These are phyloP conservation scores for Antennarius maculatus DNA, from an alignment of 2,797 vertebrate genomes.

Conservation along the genomic window DNA sequence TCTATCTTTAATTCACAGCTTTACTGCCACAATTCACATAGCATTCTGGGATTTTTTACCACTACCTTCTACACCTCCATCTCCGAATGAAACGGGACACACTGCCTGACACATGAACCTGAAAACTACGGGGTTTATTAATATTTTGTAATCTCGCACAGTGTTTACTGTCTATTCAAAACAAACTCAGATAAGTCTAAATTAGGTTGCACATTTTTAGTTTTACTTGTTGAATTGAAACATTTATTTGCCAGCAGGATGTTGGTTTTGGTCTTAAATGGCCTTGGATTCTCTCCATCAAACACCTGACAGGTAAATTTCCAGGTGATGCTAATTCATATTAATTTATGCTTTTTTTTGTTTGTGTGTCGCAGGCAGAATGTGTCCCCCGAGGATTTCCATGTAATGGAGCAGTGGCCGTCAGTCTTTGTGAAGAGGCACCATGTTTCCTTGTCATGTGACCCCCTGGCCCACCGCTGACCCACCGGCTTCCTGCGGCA, in stretches of 20 bases:
- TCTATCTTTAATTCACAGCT: too few species aligned
- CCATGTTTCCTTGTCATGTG: constrained; percentile 87
- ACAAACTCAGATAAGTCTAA: background rate
- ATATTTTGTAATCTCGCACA: background rate
- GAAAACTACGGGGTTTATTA: too few species aligned
- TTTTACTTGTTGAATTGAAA: background rate
- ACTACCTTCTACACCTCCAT: too few species aligned
- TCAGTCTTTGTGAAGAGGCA: constrained; percentile 68
- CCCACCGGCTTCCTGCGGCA: constrained; percentile 62
- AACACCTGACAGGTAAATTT: background rate
- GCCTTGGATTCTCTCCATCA: background rate
- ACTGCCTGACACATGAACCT: too few species aligned
- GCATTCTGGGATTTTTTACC: too few species aligned
- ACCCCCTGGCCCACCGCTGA: constrained; percentile 82
- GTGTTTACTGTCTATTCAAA: background rate
- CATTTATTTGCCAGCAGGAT: background rate
- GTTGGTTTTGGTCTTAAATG: background rate
- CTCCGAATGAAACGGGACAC: too few species aligned
- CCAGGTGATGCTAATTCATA: background rate
- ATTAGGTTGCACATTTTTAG: background rate
- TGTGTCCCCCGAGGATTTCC: constrained; percentile 14
- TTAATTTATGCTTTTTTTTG: background rate
- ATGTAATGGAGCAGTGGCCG: constrained; percentile 72
- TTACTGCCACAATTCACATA: too few species aligned
- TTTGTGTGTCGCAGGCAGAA: constrained; percentile 25